Evolutionary conservation across 2,113 vertebrate genomes (phyloP).

Genomic region (Oriolus oriolus): DNA sequence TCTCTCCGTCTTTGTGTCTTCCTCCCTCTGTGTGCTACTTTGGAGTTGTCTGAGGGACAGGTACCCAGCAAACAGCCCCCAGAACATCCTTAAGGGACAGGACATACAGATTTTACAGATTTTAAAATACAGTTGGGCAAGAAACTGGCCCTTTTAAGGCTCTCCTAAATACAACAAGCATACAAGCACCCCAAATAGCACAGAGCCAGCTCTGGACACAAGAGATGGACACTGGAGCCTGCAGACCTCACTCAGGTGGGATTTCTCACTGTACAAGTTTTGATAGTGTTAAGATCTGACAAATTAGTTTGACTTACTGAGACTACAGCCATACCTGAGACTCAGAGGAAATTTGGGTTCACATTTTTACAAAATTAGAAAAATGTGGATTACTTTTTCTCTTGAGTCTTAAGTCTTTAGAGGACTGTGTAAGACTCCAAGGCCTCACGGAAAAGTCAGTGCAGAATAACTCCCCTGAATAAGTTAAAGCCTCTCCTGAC

Average conservation of each 20-base stretch:
- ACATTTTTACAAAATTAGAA: neutral
- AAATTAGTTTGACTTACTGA: neutral
- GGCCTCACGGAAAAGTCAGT: neutral
- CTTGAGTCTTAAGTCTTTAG: neutral
- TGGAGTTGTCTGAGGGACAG: neutral
- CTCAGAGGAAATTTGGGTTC: neutral
- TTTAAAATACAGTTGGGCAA: neutral
- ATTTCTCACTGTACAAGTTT: neutral
- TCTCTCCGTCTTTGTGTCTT: neutral
- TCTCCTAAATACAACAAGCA: neutral
- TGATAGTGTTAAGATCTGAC: neutral
- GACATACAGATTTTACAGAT: neutral
- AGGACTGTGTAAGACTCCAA: neutral
- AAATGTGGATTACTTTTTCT: neutral
- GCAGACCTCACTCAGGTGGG: neutral
- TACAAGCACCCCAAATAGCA: fast-evolving
- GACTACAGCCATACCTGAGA: neutral
- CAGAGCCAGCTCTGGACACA: neutral
- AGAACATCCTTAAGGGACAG: neutral
- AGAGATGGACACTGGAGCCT: neutral
- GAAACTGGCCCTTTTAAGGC: neutral
- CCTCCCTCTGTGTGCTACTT: neutral
- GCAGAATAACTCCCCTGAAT: neutral
- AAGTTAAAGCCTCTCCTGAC: neutral
- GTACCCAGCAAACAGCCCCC: neutral